These are phyloP conservation scores for Rhynchonycteris naso DNA, from an alignment of 2,797 vertebrate species.

Conservation along the genomic window DNA sequence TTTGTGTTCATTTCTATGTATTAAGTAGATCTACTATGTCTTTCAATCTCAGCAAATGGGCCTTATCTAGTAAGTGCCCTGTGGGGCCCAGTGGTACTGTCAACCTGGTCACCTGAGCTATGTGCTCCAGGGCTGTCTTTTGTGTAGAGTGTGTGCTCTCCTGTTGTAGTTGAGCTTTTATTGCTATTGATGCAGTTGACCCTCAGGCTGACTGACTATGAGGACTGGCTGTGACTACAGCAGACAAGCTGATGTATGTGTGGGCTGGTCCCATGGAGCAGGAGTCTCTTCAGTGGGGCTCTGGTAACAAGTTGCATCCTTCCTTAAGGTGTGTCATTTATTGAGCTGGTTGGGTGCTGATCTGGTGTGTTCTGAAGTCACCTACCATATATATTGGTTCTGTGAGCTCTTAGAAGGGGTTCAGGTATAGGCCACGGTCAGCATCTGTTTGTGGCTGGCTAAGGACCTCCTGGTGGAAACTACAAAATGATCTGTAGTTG, in stretches of 20 bases:
- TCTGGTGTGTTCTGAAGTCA: not conserved
- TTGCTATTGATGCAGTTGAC: not conserved
- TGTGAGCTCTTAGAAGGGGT: not conserved
- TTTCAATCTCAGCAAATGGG: not conserved
- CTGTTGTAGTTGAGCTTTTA: not conserved
- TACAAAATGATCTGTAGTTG: not conserved
- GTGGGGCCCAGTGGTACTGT: not conserved
- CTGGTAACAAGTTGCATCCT: not conserved
- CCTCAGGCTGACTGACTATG: not conserved
- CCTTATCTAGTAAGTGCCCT: not conserved
- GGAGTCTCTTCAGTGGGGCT: not conserved
- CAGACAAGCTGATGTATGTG: not conserved
- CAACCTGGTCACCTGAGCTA: not conserved
- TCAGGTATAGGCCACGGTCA: not conserved
- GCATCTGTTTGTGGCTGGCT: not conserved
- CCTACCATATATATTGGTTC: not conserved
- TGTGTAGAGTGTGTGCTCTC: not conserved
- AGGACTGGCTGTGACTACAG: not conserved
- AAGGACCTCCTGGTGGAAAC: not conserved
- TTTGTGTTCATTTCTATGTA: not conserved
- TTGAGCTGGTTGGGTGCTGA: not conserved
- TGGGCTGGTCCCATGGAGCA: not conserved
- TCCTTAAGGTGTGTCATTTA: not conserved
- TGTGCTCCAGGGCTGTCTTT: not conserved
- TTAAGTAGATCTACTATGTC: not conserved